Evolutionary conservation across 1,140 invertebrate species (phyloP).

Genomic region (Caenorhabditis elegans): DNA sequence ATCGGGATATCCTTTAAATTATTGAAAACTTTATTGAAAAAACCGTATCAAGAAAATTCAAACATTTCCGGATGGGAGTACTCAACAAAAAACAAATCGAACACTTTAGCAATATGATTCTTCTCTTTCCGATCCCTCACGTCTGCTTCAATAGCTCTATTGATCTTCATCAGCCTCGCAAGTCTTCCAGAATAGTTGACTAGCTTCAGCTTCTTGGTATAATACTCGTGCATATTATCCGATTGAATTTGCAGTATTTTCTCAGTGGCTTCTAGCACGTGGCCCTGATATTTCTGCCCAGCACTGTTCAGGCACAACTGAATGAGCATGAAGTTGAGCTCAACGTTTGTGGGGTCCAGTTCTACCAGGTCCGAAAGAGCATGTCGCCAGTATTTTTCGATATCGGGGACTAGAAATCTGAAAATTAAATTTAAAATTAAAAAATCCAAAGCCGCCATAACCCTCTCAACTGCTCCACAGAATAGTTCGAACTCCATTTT

Average conservation of each 20-base stretch:
- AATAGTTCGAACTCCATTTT: background rate
- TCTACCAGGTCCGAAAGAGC: background rate
- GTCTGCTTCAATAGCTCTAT: background rate
- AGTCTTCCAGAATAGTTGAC: background rate
- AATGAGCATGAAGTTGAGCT: background rate
- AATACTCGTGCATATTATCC: background rate
- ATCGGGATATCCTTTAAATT: too few relatives aligned
- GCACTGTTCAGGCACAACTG: background rate
- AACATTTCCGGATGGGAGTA: constrained; percentile 11
- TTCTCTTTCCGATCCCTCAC: background rate
- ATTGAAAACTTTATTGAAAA: too few relatives aligned
- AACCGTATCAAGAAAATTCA: background rate
- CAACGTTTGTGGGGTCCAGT: background rate
- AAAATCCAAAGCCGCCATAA: background rate
- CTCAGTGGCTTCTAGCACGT: background rate
- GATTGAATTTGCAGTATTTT: background rate
- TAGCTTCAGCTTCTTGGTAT: background rate
- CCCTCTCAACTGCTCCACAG: background rate
- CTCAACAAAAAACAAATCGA: background rate
- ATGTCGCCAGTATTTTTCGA: background rate
- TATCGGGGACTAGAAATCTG: background rate
- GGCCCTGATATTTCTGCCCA: background rate
- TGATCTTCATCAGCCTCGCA: background rate
- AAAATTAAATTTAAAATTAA: background rate
- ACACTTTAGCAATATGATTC: background rate